A percentile compares a stretch with the other conserved stretches of the same genome.
phyloP scores from a whole-genome alignment of 1,140 invertebrate species.

The Rhyacophila brunnea region DNA sequence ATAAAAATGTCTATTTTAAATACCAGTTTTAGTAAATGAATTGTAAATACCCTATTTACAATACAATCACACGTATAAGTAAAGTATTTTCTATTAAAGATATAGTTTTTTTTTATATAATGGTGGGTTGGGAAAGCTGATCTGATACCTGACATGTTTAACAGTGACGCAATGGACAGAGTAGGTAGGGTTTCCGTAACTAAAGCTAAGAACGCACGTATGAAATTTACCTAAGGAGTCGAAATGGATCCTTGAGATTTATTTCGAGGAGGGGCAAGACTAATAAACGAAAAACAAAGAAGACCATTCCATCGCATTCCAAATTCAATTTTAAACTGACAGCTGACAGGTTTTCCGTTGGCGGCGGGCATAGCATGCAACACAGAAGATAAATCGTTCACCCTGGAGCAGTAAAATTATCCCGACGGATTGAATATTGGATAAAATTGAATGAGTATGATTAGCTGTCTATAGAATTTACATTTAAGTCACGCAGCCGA shows the following conservation, averaged over 20 bases:
- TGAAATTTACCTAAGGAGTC: too few species aligned
- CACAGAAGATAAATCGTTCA: slow-evolving; percentile 14
- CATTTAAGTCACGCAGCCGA: slow-evolving; percentile 12
- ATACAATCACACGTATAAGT: too few species aligned
- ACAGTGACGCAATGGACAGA: slow-evolving; percentile 15
- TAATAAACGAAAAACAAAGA: slow-evolving; percentile 20
- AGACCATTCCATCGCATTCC: slow-evolving; percentile 6
- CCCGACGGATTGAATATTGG: slow-evolving; percentile 15
- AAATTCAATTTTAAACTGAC: slow-evolving; percentile 26
- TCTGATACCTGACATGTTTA: too few species aligned
- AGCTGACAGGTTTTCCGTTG: slow-evolving; percentile 25
- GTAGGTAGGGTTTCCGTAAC: background rate
- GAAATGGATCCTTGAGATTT: too few species aligned
- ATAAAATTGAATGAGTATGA: slow-evolving; percentile 14
- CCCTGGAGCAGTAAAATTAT: slow-evolving; percentile 6
- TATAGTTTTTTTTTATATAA: too few species aligned
- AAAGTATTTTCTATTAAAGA: too few species aligned
- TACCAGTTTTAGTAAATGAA: too few species aligned
- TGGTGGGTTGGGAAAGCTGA: too few species aligned
- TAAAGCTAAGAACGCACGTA: background rate
- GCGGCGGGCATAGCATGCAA: slow-evolving; percentile 23
- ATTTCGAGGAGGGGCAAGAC: background rate
- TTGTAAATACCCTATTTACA: too few species aligned
- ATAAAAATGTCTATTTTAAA: too few species aligned
- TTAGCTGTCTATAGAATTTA: slow-evolving; percentile 15